Conservation (phyloP, 2,113 vertebrate genomes). For the Psephotus haematonotus region DNA sequence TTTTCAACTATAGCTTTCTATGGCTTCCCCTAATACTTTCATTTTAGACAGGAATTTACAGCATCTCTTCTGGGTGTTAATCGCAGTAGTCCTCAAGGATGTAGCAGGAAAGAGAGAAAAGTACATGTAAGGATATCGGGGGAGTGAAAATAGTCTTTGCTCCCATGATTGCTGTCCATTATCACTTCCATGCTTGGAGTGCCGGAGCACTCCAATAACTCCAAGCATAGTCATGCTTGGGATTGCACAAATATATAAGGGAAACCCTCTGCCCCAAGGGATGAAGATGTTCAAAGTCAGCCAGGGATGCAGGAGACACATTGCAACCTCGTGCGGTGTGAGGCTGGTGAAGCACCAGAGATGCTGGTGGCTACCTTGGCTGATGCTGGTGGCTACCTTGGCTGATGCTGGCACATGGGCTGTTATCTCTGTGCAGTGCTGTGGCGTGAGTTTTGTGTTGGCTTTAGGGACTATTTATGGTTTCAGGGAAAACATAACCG, state of each 20-base stretch:
- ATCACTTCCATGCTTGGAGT: not conserved
- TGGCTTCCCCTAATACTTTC: not conserved
- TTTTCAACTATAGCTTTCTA: not conserved
- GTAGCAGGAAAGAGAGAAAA: not conserved
- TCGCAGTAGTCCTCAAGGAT: not conserved
- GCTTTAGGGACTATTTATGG: slow-evolving; percentile 2
- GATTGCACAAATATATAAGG: not conserved
- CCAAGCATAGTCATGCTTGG: not conserved
- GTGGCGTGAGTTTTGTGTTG: not conserved
- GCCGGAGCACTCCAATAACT: not conserved
- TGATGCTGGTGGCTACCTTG: not conserved
- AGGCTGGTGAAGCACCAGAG: not conserved
- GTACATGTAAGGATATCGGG: not conserved
- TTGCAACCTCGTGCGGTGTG: accelerated
- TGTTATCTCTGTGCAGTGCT: accelerated
- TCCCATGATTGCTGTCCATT: accelerated
- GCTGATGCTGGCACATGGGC: not conserved
- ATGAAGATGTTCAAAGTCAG: not conserved
- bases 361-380: not conserved
- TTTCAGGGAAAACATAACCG: not conserved
- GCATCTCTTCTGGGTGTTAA: not conserved
- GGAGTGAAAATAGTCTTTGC: accelerated
- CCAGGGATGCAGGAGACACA: not conserved
- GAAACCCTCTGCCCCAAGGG: not conserved
- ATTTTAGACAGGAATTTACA: not conserved